These are phyloP conservation scores for Ptilorrhoa leucosticta DNA, from an alignment of 2,113 vertebrate species.

Conservation along the genomic window DNA sequence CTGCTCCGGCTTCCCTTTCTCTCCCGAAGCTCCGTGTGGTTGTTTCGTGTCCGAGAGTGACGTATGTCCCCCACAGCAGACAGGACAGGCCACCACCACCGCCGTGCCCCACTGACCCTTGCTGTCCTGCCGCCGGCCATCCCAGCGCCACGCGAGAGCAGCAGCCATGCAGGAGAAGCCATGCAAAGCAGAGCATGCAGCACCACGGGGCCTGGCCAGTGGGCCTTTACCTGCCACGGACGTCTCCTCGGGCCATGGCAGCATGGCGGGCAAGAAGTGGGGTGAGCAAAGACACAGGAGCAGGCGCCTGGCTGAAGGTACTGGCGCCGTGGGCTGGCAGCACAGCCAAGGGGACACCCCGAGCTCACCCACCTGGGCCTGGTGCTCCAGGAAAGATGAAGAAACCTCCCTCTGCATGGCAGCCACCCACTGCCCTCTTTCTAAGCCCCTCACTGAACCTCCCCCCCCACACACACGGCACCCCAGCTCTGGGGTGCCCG, in stretches of 20 bases:
- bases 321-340: rapidly evolving
- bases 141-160: neutral
- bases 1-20: too few relatives aligned
- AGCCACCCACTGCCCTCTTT: neutral
- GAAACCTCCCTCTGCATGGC: neutral
- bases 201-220: neutral
- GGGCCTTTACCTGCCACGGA: constrained; percentile 53
- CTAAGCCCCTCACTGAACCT: neutral
- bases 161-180: constrained; percentile 7
- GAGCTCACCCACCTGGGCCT: neutral
- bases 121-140: rapidly evolving
- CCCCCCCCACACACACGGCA: rapidly evolving
- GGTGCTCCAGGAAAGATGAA: neutral
- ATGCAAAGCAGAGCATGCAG: constrained; percentile 46
- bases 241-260: constrained; percentile 27
- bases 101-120: rapidly evolving
- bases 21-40: too few relatives aligned
- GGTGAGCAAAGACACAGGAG: neutral
- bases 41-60: too few relatives aligned
- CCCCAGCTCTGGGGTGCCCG: neutral
- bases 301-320: neutral
- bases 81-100: neutral
- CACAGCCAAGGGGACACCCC: neutral
- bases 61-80: neutral
- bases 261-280: constrained; percentile 51